Evolutionary conservation across 2,888 invertebrate genomes (phyloP), one percentile per base, ranked within the genome.

Genomic region (Zhengitettix transpicula): DNA sequence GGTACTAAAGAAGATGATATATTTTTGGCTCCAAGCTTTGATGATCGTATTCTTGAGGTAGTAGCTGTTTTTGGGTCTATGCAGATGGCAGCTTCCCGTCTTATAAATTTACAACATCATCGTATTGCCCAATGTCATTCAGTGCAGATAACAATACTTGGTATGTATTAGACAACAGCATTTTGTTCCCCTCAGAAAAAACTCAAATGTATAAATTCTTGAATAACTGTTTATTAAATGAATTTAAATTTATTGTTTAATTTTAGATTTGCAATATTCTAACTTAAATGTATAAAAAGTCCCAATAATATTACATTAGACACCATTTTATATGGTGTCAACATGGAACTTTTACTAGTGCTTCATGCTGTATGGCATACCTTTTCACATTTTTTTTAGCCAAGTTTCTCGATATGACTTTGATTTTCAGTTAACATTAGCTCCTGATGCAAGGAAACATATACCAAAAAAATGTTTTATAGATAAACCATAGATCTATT

Each of bases 51-150:
- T 62, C 76, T 98, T 56, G 98, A 98, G 79, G 97, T 97, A 11
- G 95, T 98, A 14, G 97, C 98, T 10, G 95, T 97, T 0, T 97
- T 96, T 73, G 96, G 97, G 0, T 93, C 95, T 0, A 92, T 95
- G 14, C 97, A 98, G 76, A 95, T 97, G 89, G 97, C 96, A 0
- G 94, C 96, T 0, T 95, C 94, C 0, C 81, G 96, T 1, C 80
- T 97, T 9, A 91, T 97, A 65, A 95, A 96, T 74, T 78, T 97
- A 17, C 96, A 97, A 71, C 94, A 95, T 75, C 97, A 98, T 74
- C 83, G 97, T 60, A 97, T 97, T 64, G 96, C 96, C 1, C 97
- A 97, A 72, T 97, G 97, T 71, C 87, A 94, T 66, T 89, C 90
- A 51, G 90, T 98, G 3, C 95, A 95, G 75, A 96, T 97, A 66